These are phyloP conservation scores for Stichodactyla mertensii DNA, from an alignment of 64 coral and sea anemone genomes.

Conservation along the genomic window DNA sequence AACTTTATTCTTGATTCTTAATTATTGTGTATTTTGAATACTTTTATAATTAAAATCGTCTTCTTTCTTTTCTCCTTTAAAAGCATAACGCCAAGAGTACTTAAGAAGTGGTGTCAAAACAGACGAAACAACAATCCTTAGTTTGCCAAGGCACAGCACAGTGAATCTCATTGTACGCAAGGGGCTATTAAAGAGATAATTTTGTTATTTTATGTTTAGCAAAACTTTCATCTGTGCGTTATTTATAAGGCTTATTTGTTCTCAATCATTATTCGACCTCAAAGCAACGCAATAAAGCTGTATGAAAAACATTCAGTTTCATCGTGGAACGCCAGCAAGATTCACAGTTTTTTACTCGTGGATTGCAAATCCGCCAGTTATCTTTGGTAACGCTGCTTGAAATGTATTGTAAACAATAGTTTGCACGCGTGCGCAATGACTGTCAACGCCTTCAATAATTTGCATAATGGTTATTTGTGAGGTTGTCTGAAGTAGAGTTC, in stretches of 20 bases:
- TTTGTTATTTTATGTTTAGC: conserved; percentile 24
- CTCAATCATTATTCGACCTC: neutral
- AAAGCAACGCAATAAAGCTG: neutral
- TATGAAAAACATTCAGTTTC: neutral
- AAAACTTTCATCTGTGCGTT: conserved; percentile 15
- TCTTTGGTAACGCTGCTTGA: neutral
- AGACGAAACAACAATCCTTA: neutral
- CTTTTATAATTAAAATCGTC: neutral
- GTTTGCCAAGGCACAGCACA: neutral
- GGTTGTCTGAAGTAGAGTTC: conserved; percentile 46
- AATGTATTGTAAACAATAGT: conserved; percentile 27
- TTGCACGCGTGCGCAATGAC: conserved; percentile 27
- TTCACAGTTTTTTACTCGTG: conserved; percentile 12
- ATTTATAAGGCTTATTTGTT: conserved; percentile 1
- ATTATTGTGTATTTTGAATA: neutral
- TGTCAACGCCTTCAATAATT: conserved; percentile 52
- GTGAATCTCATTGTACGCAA: neutral
- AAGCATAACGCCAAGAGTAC: conserved; percentile 1
- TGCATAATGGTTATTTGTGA: conserved; percentile 52
- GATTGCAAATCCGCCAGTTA: too few relatives aligned
- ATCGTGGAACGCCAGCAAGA: neutral
- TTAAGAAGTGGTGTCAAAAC: neutral
- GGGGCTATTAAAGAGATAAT: conserved; percentile 8
- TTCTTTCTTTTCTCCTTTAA: neutral
- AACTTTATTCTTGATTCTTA: neutral